Percentiles rank a stretch among this genome's conserved stretches.
Conservation (phyloP, 2,888 invertebrate genomes). For the Lordiphosa fenestrarum region DNA sequence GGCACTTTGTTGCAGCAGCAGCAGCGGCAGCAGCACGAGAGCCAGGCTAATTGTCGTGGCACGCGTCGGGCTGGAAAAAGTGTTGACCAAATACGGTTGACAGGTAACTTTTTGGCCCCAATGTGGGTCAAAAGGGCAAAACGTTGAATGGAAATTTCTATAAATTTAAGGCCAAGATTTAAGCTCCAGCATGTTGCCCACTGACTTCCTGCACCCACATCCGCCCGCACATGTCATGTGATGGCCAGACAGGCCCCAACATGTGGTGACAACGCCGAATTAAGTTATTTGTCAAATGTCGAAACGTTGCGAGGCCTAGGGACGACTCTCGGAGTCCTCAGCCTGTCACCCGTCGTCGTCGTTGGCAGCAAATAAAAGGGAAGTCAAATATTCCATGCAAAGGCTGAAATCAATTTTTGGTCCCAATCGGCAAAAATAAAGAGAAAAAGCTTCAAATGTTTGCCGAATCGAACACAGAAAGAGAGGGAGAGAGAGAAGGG, state of each 20-base stretch:
- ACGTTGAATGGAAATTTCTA: not conserved
- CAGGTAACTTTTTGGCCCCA: conserved; percentile 2
- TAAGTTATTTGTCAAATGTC: conserved; percentile 73
- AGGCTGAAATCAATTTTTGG: conserved; percentile 71
- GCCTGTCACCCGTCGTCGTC: conserved; percentile 36
- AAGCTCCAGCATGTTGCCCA: conserved; percentile 31
- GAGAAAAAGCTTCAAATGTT: conserved; percentile 41
- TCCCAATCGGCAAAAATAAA: conserved; percentile 61
- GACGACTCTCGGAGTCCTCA: conserved; percentile 14
- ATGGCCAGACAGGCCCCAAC: conserved; percentile 35
- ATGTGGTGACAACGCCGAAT: conserved; percentile 69
- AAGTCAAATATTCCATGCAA: conserved; percentile 65
- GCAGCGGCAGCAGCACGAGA: not conserved
- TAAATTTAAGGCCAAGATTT: conserved; percentile 8
- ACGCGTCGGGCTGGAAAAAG: conserved; percentile 52
- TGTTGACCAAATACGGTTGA: conserved; percentile 4
- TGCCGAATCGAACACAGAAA: conserved; percentile 13
- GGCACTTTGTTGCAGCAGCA: conserved; percentile 32
- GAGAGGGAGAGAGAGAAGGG: conserved; percentile 20
- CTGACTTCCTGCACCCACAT: conserved; percentile 18
- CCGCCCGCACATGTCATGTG: conserved; percentile 28
- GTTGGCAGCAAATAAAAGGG: conserved; percentile 56
- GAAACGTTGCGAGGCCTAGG: conserved; percentile 28
- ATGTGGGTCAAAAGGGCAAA: conserved; percentile 10
- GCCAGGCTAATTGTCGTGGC: conserved; percentile 54